Evolutionary conservation across 2,113 vertebrate genomes (phyloP).

Genomic region (Shinisaurus crocodilurus): DNA sequence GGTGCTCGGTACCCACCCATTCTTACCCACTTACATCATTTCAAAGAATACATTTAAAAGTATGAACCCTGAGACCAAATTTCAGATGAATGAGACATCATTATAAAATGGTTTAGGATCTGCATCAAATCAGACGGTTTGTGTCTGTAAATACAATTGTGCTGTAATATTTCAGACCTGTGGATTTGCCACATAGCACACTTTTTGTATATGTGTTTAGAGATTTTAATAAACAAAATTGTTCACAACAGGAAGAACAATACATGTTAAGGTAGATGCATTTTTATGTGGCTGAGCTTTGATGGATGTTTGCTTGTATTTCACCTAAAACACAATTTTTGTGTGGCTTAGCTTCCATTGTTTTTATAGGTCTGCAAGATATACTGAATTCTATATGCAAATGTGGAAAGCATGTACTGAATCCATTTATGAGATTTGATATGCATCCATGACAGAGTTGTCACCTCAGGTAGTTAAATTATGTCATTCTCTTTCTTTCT

Average conservation of each 20-base stretch:
- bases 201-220: background rate
- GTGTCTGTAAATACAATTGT: background rate
- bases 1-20: background rate
- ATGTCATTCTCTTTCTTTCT: constrained; percentile 53
- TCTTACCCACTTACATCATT: background rate
- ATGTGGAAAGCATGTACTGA: background rate
- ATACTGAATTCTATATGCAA: constrained; percentile 19
- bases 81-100: background rate
- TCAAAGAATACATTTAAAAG: background rate
- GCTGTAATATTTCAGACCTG: constrained; percentile 10
- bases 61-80: background rate
- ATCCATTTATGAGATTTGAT: constrained; percentile 21
- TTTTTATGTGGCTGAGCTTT: background rate
- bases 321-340: background rate
- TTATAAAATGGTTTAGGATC: background rate
- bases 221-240: background rate
- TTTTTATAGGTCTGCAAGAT: background rate
- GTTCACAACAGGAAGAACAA: background rate
- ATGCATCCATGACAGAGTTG: constrained; percentile 33
- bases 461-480: background rate
- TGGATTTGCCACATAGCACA: constrained; percentile 10
- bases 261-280: background rate
- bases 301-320: background rate
- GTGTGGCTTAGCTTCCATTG: background rate
- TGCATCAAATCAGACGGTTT: background rate